Evolutionary conservation across 2,797 vertebrate genomes (phyloP).

Genomic region (Cossypha polioptera): DNA sequence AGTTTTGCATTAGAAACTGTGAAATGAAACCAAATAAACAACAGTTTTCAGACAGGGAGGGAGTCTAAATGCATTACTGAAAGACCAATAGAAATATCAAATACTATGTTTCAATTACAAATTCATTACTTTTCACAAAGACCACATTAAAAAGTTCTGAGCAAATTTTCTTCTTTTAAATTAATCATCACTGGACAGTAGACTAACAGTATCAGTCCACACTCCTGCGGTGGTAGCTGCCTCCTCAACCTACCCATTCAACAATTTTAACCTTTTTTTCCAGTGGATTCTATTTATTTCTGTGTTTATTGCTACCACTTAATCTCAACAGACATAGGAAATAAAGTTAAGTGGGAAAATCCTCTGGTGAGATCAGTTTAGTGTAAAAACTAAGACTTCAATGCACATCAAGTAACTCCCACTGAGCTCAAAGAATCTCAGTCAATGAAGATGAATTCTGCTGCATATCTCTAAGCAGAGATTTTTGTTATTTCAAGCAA

Average conservation of each 20-base stretch:
- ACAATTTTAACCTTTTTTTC: neutral
- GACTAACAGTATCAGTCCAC: neutral
- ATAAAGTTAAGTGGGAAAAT: neutral
- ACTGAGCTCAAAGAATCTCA: neutral
- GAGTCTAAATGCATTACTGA: neutral
- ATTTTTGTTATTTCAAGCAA: neutral
- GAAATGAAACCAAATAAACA: neutral
- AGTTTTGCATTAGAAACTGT: neutral
- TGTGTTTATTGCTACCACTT: neutral
- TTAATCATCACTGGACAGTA: neutral
- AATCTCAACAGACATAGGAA: neutral
- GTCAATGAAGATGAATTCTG: neutral
- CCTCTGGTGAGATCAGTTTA: neutral
- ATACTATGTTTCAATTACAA: neutral
- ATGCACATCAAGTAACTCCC: neutral
- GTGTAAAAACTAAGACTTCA: neutral
- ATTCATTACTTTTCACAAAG: neutral
- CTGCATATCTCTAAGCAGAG: neutral
- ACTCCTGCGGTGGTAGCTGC: neutral
- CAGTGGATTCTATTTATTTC: neutral
- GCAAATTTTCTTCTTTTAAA: neutral
- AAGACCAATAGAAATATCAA: neutral
- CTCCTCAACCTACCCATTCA: neutral
- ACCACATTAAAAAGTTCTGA: neutral
- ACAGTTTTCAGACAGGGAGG: neutral